A percentile compares a stretch with the other conserved stretches of the same genome.
Conservation (phyloP, 2,888 invertebrate genomes). For the Mimumesa dahlbomi region DNA sequence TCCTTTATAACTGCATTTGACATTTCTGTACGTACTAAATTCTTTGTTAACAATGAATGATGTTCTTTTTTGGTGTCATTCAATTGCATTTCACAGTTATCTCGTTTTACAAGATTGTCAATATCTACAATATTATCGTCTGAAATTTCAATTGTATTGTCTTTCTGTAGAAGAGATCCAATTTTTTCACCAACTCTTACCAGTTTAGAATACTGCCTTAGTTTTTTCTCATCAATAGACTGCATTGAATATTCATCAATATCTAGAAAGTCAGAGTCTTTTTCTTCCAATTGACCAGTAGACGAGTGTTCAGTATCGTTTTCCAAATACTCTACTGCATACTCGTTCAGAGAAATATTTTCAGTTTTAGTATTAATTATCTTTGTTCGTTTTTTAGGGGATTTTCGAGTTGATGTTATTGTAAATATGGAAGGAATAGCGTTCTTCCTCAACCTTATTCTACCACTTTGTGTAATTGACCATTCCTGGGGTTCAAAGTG, state of each 20-base stretch:
- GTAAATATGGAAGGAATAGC: conserved; percentile 76
- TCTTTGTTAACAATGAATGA: neutral
- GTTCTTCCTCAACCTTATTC: conserved; percentile 72
- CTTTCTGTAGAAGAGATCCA: conserved; percentile 35
- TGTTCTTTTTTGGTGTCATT: conserved; percentile 1
- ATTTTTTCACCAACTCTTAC: conserved; percentile 17
- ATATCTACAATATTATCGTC: conserved; percentile 38
- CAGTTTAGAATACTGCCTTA: neutral
- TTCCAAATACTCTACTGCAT: conserved; percentile 63
- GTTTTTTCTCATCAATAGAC: neutral
- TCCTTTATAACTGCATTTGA: conserved; percentile 38
- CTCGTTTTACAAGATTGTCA: neutral
- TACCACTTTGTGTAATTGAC: conserved; percentile 69
- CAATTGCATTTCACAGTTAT: neutral
- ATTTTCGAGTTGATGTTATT: conserved; percentile 73
- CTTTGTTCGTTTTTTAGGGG: conserved; percentile 70
- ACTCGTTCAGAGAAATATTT: conserved; percentile 55
- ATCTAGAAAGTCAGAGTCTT: conserved; percentile 42
- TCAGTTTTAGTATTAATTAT: conserved; percentile 36
- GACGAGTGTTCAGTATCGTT: conserved; percentile 56
- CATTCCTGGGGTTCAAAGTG: conserved; percentile 76
- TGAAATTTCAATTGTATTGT: conserved; percentile 52
- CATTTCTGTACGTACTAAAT: neutral
- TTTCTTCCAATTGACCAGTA: conserved; percentile 39
- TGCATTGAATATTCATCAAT: conserved; percentile 19